Evolutionary conservation across 2,113 vertebrate genomes (phyloP).

Genomic region (Oenanthe oenanthe): DNA sequence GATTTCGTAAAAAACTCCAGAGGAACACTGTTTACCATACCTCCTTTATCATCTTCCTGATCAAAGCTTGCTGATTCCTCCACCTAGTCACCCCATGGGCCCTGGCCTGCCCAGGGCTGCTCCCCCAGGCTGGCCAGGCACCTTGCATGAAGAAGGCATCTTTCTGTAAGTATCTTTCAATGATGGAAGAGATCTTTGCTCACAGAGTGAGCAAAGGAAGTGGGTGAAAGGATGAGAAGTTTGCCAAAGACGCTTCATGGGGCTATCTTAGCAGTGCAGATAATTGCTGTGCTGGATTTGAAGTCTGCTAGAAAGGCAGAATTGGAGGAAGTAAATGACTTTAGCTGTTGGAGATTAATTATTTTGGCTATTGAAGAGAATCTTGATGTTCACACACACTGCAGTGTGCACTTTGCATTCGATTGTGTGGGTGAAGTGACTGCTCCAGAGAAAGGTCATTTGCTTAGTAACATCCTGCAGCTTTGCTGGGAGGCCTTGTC

Average conservation of each 20-base stretch:
- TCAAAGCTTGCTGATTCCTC: not conserved
- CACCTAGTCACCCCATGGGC: not conserved
- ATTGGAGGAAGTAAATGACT: not conserved
- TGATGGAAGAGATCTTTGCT: not conserved
- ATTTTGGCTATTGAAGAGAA: constrained; percentile 8
- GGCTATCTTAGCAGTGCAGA: not conserved
- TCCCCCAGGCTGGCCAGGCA: not conserved
- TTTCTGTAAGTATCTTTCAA: not conserved
- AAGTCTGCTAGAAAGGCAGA: not conserved
- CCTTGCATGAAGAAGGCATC: not conserved
- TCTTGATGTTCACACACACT: not conserved
- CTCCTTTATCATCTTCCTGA: not conserved
- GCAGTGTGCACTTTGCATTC: not conserved
- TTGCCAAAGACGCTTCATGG: not conserved
- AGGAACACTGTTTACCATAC: accelerated
- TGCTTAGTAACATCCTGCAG: not conserved
- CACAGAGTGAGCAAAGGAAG: not conserved
- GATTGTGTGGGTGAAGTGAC: not conserved
- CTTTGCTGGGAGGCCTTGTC: not conserved
- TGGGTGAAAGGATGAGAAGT: not conserved
- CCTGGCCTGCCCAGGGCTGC: not conserved
- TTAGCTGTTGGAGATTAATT: constrained; percentile 26
- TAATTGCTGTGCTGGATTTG: not conserved
- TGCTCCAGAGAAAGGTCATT: not conserved
- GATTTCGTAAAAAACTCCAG: not conserved